Base-by-base conservation (phyloP, 2,113 vertebrate genomes). In the Heptranchias perlo region DNA sequence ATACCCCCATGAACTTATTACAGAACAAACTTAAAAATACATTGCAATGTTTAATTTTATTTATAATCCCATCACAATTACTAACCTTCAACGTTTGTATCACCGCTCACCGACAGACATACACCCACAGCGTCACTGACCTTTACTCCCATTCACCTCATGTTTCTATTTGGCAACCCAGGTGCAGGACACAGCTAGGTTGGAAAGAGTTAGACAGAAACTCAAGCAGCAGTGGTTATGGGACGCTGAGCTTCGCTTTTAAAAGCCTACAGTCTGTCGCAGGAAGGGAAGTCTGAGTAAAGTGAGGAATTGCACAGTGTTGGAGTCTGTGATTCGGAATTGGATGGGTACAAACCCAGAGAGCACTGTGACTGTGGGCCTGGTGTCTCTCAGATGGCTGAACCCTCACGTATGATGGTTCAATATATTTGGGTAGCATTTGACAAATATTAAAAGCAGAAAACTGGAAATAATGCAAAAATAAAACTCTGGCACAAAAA, bases 191-290 rank as follows among this genome's bases (percentile, higher is more conserved):
- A n/a, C n/a, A n/a, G n/a, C n/a, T n/a, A n/a, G n/a, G n/a, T n/a
- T n/a, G n/a, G n/a, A 0, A 39, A 76, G 35, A 8, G 3, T 39
- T 13, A 0, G 0, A 0, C n/a, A 16, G 76, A 39, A 39, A 4
- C n/a, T 2, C 3, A 7, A 78, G 76, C 3, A n/a, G 13, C 35
- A 4, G 13, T 0, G n/a, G 35, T n/a, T 0, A 78, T n/a, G 35
- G 76, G 0, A 16, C 35, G 0, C 13, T 0, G 4, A 35, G 67
- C 8, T 67, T 54, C 2, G 52, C 52, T 54, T 54, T 54, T 54
- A 54, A 54, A 54, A 54, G 52, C 52, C n/a, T n/a, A n/a, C n/a
- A n/a, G n/a, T n/a, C n/a, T 54, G 52, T 54, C 52, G 52, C 52
- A 54, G 52, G 52, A 54, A 6, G 6, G 52, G 52, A 54, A 54